These are phyloP conservation scores for Hemiprocne comata DNA, from an alignment of 2,113 vertebrate genomes.

Conservation along the genomic window DNA sequence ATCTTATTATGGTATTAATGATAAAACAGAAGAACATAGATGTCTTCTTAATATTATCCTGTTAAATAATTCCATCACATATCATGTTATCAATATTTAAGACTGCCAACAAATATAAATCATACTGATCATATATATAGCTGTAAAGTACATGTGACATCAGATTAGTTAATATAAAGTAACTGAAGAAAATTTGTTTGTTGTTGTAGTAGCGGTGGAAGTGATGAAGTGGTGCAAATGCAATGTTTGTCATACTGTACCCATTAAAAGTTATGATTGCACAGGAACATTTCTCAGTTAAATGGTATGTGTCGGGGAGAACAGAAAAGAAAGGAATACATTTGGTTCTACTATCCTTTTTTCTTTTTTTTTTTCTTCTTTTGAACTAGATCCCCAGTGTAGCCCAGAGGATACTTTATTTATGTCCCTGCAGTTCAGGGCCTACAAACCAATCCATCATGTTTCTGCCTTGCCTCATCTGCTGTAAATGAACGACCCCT, in stretches of 20 bases:
- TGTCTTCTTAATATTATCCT: conserved; percentile 2
- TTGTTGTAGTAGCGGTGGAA: background rate
- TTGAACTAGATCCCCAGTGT: conserved; percentile 70
- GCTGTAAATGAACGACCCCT: conserved; percentile 76
- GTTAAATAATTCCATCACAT: conserved; percentile 26
- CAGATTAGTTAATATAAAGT: conserved; percentile 45
- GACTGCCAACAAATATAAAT: background rate
- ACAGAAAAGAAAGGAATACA: conserved; percentile 58
- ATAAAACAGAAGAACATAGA: background rate
- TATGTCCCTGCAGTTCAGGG: conserved; percentile 74
- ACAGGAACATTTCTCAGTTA: conserved; percentile 64
- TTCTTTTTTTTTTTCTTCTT: conserved; percentile 50
- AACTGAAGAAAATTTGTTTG: conserved; percentile 44
- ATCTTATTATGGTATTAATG: conserved; percentile 15
- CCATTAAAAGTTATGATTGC: conserved; percentile 62
- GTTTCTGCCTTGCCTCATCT: conserved; percentile 75
- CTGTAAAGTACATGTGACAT: conserved; percentile 35
- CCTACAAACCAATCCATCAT: conserved; percentile 73
- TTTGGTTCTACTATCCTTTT: conserved; percentile 49
- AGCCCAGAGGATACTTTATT: conserved; percentile 78
- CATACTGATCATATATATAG: background rate
- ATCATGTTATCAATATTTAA: background rate
- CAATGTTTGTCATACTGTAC: conserved; percentile 48
- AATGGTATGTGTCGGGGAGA: conserved; percentile 66
- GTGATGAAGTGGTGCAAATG: conserved; percentile 53